Evolutionary conservation across 30 jellyfish, hydroid and myxozoan genomes (phyloP), one percentile per base, ranked within the genome.

Genomic region (Aurelia sp.): DNA sequence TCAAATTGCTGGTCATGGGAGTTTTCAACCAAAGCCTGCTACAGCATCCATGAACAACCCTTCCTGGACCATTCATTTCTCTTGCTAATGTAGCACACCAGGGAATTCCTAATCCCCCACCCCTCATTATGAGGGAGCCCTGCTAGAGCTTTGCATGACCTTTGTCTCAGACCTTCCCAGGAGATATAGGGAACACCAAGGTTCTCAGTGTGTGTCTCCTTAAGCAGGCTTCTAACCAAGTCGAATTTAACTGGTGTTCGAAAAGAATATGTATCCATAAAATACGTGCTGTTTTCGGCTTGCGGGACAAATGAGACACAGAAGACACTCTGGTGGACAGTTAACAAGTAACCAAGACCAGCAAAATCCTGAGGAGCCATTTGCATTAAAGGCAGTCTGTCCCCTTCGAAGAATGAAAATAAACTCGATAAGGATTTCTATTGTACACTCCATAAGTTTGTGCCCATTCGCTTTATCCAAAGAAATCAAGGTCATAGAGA

Each of bases 121-220:
- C 86, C 89, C 90, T 71, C 86, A 11, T 76, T 87, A 87, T 69
- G 73, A 61, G 87, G 78, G 87, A 71, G 85, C 85, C 96, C 96
- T 87, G 90, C 96, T 87, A 76, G 96, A 20, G 66, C 90, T 50
- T 87, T 74, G 66, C 5, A 15, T 20, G 89, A 64, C 96, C 96
- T 76, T 70, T 71, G 96, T 87, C 96, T 87, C 96, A 87, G 96
- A 87, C 96, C 96, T 87, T 87, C 96, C 96, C 96, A 78, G 96
- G 96, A 87, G 96, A 71, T 44, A 0, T 4, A 3, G 89, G 40
- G 78, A 58, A 84, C 59, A 47, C 90, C 11, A 15, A 7, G 96
- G 69, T 87, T 37, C 68, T 48, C 87, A 11, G 89, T 71, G 47
- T 71, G 96, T 87, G 1, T 52, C 96, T 87, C 96, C 96, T 78